Evolutionary conservation across 2,113 vertebrate genomes (phyloP).

Genomic region (Antigone vipio): DNA sequence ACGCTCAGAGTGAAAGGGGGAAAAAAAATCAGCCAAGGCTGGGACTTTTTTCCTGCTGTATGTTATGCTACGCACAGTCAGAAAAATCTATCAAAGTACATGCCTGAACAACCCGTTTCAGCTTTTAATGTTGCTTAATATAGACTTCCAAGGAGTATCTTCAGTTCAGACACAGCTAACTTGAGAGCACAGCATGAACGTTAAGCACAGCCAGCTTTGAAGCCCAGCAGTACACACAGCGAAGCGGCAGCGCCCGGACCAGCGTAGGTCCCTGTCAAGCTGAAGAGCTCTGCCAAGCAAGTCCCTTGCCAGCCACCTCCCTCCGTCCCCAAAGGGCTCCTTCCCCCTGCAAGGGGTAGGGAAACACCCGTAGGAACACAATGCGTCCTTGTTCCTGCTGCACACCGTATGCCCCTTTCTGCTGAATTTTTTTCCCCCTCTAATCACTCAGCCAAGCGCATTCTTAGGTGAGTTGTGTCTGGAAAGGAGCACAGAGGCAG

Average conservation of each 20-base stretch:
- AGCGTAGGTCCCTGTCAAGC: background rate
- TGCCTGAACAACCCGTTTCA: background rate
- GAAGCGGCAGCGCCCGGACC: background rate
- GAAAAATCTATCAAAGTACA: background rate
- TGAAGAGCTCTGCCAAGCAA: background rate
- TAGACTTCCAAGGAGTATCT: background rate
- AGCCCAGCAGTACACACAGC: background rate
- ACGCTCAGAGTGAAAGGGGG: rapidly evolving
- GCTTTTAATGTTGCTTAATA: conserved; percentile 21
- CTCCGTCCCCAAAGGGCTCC: background rate
- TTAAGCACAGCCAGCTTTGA: background rate
- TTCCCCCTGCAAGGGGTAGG: background rate
- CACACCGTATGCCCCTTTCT: background rate
- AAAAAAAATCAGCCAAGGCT: background rate
- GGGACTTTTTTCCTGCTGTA: background rate
- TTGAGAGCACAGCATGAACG: background rate
- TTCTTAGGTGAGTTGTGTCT: background rate
- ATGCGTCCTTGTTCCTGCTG: rapidly evolving
- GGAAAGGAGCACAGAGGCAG: background rate
- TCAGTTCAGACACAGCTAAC: background rate
- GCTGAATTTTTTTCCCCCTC: background rate
- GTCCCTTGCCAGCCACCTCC: background rate
- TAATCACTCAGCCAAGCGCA: rapidly evolving
- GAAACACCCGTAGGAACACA: too few species aligned
- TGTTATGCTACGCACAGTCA: rapidly evolving